These are phyloP conservation scores for Eurystomus glaucurus DNA, from an alignment of 2,797 vertebrate species.

Conservation along the genomic window DNA sequence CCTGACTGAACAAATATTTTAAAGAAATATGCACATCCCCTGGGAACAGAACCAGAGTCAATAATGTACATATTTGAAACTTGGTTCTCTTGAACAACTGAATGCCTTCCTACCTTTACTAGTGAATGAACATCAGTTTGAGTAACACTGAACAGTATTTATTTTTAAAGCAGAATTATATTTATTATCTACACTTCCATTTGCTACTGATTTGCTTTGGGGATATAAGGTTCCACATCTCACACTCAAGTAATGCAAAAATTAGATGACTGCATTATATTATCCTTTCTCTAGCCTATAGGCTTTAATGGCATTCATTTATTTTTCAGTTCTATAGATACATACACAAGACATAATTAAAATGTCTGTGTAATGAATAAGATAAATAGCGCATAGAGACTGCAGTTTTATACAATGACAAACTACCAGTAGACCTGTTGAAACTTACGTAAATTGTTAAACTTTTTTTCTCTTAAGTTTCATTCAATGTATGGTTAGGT, in stretches of 20 bases:
- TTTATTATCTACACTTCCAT: slow-evolving; percentile 32
- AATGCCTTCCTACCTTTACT: slow-evolving; percentile 35
- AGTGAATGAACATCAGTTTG: slow-evolving; percentile 38
- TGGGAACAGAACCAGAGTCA: slow-evolving; percentile 70
- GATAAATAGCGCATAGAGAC: not conserved
- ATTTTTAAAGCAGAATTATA: slow-evolving; percentile 45
- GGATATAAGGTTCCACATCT: slow-evolving; percentile 1
- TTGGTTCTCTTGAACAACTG: slow-evolving; percentile 35
- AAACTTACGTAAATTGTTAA: not conserved
- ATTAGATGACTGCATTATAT: not conserved
- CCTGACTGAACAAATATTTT: slow-evolving; percentile 80
- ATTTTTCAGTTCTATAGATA: not conserved
- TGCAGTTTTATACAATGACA: not conserved
- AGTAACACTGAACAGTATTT: slow-evolving; percentile 46
- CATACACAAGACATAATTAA: not conserved
- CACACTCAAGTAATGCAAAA: not conserved
- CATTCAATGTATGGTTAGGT: not conserved
- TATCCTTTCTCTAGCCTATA: not conserved
- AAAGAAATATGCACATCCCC: slow-evolving; percentile 77
- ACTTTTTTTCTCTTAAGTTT: not conserved
- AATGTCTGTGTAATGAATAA: not conserved
- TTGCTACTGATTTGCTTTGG: slow-evolving; percentile 30
- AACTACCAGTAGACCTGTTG: not conserved
- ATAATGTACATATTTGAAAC: slow-evolving; percentile 69
- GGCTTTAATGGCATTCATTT: not conserved